Evolutionary conservation across 2,888 invertebrate genomes (phyloP), one percentile per base, ranked within the genome.

Genomic region (Tachina lurida): DNA sequence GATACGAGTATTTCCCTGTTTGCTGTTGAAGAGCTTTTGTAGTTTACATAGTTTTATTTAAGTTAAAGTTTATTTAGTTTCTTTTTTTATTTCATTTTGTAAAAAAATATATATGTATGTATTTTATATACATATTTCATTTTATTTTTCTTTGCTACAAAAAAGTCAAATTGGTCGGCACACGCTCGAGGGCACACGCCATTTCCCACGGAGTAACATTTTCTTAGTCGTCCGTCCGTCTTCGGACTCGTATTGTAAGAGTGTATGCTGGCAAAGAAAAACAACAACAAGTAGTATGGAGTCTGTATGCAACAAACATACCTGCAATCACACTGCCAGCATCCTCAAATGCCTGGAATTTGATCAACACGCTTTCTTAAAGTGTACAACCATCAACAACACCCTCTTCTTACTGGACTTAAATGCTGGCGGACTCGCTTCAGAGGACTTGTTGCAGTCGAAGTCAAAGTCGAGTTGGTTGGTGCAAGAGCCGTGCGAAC

Each of bases 101-200:
- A 10, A 77, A 58, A 65, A 62, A 78, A 63, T 45, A 52, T 47
- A 31, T 7, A 31, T 31, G 4, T 31, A 31, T 31, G 31, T 4
- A 73, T 71, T 79, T 56, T 73, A 45, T 60, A 15, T 70, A 52
- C 19, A 22, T 31, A 31, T 31, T 31, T 31, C 7, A 31, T 31
- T 78, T 73, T 75, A 79, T 81, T 82, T 88, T 87, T 88, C 87
- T 85, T 70, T 80, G 70, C 84, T 71, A 71, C 70, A 84, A 86
- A 82, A 85, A 85, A 94, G 93, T 92, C 92, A 93, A 93, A 93
- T 93, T 93, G 93, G 93, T 92, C 93, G 93, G 93, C 94, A 94
- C 94, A 94, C 93, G 95, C 95, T 95, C 93, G 94, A 93, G 94
- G 94, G 93, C 94, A 94, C 93, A 93, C 94, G 93, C 93, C 93